Conservation (phyloP, 2,888 invertebrate species). For the Gymnosoma rotundatum region DNA sequence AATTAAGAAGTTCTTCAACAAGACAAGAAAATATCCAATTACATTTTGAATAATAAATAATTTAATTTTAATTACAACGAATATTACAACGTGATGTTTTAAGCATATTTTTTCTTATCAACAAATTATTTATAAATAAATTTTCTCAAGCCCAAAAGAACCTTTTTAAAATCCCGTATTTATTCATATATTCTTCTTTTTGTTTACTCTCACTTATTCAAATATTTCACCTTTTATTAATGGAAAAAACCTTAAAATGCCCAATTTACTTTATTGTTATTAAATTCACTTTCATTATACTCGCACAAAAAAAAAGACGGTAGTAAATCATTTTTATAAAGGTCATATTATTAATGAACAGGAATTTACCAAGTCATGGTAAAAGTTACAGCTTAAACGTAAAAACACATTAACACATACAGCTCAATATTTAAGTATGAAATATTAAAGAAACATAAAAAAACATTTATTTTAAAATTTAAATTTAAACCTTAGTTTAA, state of each 20-base stretch:
- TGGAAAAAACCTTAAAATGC: not conserved
- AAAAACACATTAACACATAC: slow-evolving; percentile 53
- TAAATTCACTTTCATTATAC: slow-evolving; percentile 57
- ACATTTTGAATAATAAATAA: no score
- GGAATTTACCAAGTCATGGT: slow-evolving; percentile 63
- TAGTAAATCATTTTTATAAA: slow-evolving; percentile 64
- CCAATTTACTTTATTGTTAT: not conserved
- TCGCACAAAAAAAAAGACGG: not conserved
- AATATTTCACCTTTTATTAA: not conserved
- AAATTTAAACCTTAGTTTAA: slow-evolving; percentile 22
- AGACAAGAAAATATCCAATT: no score
- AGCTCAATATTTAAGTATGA: slow-evolving; percentile 21
- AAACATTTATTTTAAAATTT: not conserved
- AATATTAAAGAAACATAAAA: not conserved
- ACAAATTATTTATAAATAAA: not conserved
- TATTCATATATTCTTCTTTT: not conserved
- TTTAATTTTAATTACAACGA: no score
- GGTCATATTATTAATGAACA: slow-evolving; percentile 61
- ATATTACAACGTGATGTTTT: no score
- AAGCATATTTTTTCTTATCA: not conserved
- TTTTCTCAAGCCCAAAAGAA: not conserved
- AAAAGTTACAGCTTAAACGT: slow-evolving; percentile 54
- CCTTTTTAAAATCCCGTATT: not conserved
- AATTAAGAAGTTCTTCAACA: no score
- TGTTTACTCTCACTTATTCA: not conserved